A percentile compares a stretch with the other conserved stretches of the same genome.
These are phyloP conservation scores for Tragelaphus buxtoni DNA, from an alignment of 2,113 vertebrate genomes.

Conservation along the genomic window DNA sequence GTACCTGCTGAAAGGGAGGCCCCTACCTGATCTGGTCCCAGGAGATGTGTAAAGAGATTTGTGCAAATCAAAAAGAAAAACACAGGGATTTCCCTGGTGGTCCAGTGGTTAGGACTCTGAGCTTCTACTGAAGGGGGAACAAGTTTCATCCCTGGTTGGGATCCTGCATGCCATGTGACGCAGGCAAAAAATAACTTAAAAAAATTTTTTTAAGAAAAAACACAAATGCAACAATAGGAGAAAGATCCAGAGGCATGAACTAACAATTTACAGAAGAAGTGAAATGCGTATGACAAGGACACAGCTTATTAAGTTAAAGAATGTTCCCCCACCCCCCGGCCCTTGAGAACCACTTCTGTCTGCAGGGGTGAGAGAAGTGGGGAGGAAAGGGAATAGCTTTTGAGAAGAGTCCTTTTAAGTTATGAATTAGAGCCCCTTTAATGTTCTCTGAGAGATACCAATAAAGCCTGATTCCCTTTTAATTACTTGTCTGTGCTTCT, in stretches of 20 bases:
- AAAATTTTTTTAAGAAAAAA: background rate
- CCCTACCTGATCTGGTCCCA: background rate
- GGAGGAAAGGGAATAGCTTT: background rate
- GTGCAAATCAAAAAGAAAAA: background rate
- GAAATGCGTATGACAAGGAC: background rate
- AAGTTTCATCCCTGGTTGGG: background rate
- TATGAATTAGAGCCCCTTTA: background rate
- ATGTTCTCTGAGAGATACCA: background rate
- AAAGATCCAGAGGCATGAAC: background rate
- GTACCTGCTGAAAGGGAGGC: background rate
- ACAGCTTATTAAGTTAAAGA: background rate
- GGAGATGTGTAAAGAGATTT: background rate
- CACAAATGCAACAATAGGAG: background rate
- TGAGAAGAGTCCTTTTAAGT: background rate
- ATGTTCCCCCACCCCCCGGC: background rate
- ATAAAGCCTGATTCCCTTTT: background rate
- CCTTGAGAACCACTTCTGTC: background rate
- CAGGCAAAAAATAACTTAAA: background rate
- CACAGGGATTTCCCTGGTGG: background rate
- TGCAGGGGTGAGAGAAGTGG: background rate
- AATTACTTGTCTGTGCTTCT: background rate
- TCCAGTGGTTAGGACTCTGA: background rate
- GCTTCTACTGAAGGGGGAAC: background rate
- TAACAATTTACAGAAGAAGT: background rate
- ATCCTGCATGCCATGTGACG: background rate